Base-by-base conservation (phyloP, 2,888 invertebrate genomes). In the Melanchra persicariae region DNA sequence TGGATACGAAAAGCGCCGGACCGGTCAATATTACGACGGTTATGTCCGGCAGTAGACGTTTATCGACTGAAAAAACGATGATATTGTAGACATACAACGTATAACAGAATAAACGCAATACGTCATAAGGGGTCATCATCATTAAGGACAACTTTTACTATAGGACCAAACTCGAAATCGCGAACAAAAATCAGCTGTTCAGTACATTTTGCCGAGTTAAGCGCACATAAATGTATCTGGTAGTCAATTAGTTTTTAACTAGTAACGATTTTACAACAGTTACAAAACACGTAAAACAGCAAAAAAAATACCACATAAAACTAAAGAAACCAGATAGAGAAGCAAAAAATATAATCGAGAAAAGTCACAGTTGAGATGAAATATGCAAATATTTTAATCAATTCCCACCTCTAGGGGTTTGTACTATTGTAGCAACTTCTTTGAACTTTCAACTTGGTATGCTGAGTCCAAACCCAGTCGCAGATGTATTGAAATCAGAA, bases 331-430 rank as follows among this genome's bases (percentile, higher is more conserved):
- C 22, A 71, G 77, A 67, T 61, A 76, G 47, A 47, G 17, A 55
- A 55, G 55, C 58, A 73, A 78, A 77, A 82, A 75, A 69, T 63
- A 52, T 70, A 70, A 55, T 59, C 54, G 57, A 76, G 65, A 69
- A 70, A 63, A 70, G 60, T 63, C 65, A 30, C 45, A 49, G 40
- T 52, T 45, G 55, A 59, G 74, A 82, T 71, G 72, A 82, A 82
- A 85, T 79, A 83, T 83, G 85, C 77, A 70, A 83, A 83, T 84
- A 79, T 83, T 83, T 85, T 82, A 83, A 83, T 85, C 83, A 83
- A 74, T 85, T 82, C 64, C 54, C 52, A 77, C 64, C 85, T 72
- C 81, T 9, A 22, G 81, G 49, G 83, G 55, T 59, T 83, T 64
- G 77, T 34, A 40, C 67, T 60, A 61, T 83, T 64, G 77, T 30